phyloP scores from a whole-genome alignment of 2,888 invertebrate species.

The Drosophila antonietae region DNA sequence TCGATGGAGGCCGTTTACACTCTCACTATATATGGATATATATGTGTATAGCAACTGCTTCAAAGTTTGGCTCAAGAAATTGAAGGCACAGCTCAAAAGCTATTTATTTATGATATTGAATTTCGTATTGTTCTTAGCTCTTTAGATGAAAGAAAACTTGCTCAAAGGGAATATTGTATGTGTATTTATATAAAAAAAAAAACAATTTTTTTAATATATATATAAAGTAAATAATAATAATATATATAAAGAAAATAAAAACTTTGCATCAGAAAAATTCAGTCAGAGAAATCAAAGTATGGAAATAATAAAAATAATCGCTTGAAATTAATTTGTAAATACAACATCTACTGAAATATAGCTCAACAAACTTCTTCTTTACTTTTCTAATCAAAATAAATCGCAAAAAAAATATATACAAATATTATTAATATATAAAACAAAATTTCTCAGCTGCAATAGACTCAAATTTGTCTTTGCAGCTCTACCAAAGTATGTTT shows the following conservation, averaged over 20 bases:
- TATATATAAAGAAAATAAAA: not conserved
- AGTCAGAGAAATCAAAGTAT: too few relatives aligned
- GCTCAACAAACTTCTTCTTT: not conserved
- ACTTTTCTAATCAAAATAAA: not conserved
- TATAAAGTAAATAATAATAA: too few relatives aligned
- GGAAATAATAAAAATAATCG: too few relatives aligned
- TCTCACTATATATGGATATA: not conserved
- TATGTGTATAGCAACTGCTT: not conserved
- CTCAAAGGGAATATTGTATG: not conserved
- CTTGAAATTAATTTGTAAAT: too few relatives aligned
- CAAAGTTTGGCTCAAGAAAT: not conserved
- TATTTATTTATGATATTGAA: not conserved
- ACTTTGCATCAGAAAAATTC: not conserved
- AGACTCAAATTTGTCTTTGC: not conserved
- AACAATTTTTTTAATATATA: too few relatives aligned
- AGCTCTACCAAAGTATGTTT: constrained; percentile 11
- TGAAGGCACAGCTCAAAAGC: not conserved
- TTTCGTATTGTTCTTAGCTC: not conserved
- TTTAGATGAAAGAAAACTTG: not conserved
- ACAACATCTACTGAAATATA: too few relatives aligned
- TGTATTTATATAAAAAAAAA: not conserved
- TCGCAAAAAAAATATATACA: constrained; percentile 25
- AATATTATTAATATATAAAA: constrained; percentile 14
- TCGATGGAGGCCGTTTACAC: constrained; percentile 3
- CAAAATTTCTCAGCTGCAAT: too few relatives aligned